phyloP scores from a whole-genome alignment of 1,140 invertebrate genomes.

The Trichogramma pretiosum region DNA sequence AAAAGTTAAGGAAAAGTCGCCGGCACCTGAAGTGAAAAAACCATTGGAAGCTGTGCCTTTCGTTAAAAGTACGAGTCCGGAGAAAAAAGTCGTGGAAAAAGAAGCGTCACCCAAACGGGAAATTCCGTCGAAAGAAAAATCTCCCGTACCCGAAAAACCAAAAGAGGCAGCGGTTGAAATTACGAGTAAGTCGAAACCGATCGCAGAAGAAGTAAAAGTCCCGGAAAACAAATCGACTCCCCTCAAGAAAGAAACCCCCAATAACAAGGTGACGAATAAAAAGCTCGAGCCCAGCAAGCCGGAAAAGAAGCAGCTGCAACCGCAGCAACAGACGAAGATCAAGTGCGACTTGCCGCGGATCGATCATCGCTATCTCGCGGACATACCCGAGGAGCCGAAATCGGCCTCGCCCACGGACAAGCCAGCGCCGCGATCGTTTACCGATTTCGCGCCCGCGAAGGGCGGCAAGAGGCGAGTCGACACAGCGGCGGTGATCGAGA shows the following conservation, averaged over 20 bases:
- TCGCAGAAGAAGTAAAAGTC: not conserved
- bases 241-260: not conserved
- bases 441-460: not conserved
- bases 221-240: not conserved
- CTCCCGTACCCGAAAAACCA: not conserved
- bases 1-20: too few relatives aligned
- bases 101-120: too few relatives aligned
- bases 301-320: not conserved
- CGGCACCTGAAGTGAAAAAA: too few relatives aligned
- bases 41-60: too few relatives aligned
- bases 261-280: not conserved
- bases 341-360: not conserved
- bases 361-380: not conserved
- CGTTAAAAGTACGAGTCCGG: too few relatives aligned
- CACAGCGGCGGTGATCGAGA: conserved; percentile 11
- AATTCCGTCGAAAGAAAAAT: too few relatives aligned
- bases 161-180: not conserved
- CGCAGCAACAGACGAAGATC: not conserved
- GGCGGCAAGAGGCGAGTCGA: conserved; percentile 2
- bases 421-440: not conserved
- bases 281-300: not conserved
- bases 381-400: conserved; percentile 17
- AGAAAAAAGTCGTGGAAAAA: too few relatives aligned
- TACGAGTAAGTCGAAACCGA: not conserved
- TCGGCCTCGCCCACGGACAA: conserved; percentile 18